Evolutionary conservation across 2,113 vertebrate genomes (phyloP), one percentile per base, ranked within the genome.

Genomic region (Acrocephalus arundinaceus): DNA sequence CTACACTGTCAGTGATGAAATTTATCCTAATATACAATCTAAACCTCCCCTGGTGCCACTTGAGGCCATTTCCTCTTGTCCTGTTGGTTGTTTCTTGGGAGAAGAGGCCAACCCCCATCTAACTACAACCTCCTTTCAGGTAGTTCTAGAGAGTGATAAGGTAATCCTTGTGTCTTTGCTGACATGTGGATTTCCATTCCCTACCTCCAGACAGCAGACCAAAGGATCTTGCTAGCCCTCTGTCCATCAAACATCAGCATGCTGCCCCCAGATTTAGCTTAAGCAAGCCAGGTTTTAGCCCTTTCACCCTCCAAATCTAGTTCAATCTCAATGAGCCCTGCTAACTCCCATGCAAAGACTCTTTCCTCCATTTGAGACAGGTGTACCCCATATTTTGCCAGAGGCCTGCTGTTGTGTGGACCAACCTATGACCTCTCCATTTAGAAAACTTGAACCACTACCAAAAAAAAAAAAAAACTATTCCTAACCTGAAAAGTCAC

Each of bases 401-500:
- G 65, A 71, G 45, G 11, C 3, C 11, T 77, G n/a, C 18, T 54
- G 45, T 15, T 0, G 0, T 33, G 58, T 10, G 58, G 27, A 92
- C 8, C 23, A 27, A 59, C 7, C 13, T 11, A 31, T 5, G 20
- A 49, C 4, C 13, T 66, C 33, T 90, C 12, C 19, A 24, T 80
- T 80, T 21, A 51, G 46, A 65, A 89, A 89, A 82, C 13, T 18
- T 70, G 25, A 78, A 46, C 5, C 11, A 55, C 17, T 39, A 39
- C 27, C 6, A 41, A 41, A 28, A 71, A 51, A n/a, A 48, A 19
- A 6, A 17, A 6, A 35, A n/a, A n/a, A n/a, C 21, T 1, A 52
- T n/a, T 77, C 13, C 12, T 23, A 55, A 59, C 54, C 59, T 15
- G 58, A 75, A 85, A 85, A 83, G 59, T 55, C 48, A 46, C 57